Conservation (phyloP, 2,113 vertebrate species). For the Cygnus atratus region DNA sequence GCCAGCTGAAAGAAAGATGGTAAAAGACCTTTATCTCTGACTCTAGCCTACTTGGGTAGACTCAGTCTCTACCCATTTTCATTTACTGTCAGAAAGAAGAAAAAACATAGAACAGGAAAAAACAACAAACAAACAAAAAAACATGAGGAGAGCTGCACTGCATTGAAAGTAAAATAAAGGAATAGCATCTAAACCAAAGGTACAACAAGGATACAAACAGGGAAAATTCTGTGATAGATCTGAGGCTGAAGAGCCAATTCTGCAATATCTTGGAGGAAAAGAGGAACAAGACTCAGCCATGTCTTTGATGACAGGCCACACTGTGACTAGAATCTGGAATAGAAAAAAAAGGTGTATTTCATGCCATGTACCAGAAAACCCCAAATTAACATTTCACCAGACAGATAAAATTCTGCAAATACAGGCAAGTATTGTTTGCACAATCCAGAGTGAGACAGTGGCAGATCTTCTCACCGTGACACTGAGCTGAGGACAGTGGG, state of each 20-base stretch:
- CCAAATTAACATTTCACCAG: conserved; percentile 11
- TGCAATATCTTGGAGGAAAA: background rate
- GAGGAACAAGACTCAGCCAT: background rate
- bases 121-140: background rate
- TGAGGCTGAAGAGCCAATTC: background rate
- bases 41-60: background rate
- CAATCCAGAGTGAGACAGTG: background rate
- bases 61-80: background rate
- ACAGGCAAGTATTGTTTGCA: background rate
- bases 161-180: background rate
- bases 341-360: background rate
- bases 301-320: background rate
- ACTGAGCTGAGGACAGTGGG: background rate
- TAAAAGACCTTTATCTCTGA: background rate
- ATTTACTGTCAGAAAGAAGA: background rate
- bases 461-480: background rate
- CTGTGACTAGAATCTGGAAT: background rate
- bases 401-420: conserved; percentile 13
- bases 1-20: background rate
- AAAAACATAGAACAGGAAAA: background rate
- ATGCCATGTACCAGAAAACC: background rate
- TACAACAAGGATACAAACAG: background rate
- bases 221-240: background rate
- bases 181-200: background rate
- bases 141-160: background rate